Conservation (phyloP, 2,888 invertebrate genomes). For the Scaeva pyrastri region DNA sequence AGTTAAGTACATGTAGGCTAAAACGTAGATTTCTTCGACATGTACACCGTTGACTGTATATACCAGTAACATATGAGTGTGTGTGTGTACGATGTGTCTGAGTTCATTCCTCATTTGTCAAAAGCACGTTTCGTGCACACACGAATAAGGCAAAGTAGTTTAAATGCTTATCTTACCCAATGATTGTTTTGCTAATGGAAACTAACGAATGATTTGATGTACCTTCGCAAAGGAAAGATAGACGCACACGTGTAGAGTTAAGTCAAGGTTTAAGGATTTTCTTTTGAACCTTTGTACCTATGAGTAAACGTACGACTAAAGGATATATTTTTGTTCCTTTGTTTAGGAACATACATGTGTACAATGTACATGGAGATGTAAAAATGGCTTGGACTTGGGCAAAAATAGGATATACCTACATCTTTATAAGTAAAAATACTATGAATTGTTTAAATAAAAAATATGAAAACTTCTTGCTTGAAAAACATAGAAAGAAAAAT, state of each 20-base stretch:
- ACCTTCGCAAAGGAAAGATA: not conserved
- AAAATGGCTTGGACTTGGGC: too few relatives aligned
- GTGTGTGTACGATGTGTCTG: slow-evolving; percentile 7
- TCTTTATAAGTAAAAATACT: too few relatives aligned
- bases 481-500: too few relatives aligned
- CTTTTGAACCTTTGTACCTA: not conserved
- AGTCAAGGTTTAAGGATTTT: slow-evolving; percentile 23
- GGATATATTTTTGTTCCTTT: too few relatives aligned
- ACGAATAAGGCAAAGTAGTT: slow-evolving; percentile 52
- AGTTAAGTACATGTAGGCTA: slow-evolving; percentile 12
- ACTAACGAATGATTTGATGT: slow-evolving; percentile 30
- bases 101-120: slow-evolving; percentile 43
- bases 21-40: slow-evolving; percentile 22
- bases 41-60: not conserved
- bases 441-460: too few relatives aligned
- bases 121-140: slow-evolving; percentile 39
- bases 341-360: too few relatives aligned
- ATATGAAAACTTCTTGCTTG: too few relatives aligned
- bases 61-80: not conserved
- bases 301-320: too few relatives aligned
- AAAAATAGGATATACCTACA: too few relatives aligned
- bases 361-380: too few relatives aligned
- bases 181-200: slow-evolving; percentile 64
- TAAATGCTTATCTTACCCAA: slow-evolving; percentile 43
- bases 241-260: slow-evolving; percentile 4